Conservation (phyloP, 2,888 invertebrate species). For the Drosophila anceps region DNA sequence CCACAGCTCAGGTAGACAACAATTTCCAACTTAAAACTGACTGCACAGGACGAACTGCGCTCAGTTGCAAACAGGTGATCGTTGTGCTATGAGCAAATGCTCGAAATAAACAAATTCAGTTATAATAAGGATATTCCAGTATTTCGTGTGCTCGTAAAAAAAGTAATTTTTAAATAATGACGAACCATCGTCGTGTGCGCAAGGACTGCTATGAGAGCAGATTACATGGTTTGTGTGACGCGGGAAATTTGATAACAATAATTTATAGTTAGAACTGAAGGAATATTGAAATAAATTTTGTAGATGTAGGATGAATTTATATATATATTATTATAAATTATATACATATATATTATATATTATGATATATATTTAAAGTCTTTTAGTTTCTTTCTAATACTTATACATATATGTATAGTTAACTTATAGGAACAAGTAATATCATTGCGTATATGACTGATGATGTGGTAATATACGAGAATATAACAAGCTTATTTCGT, state of each 20-base stretch:
- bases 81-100: slow-evolving; percentile 64
- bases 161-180: slow-evolving; percentile 50
- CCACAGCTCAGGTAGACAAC: slow-evolving; percentile 34
- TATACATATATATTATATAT: too few species aligned
- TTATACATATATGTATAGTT: too few species aligned
- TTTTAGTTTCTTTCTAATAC: too few species aligned
- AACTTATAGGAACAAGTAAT: too few species aligned
- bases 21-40: slow-evolving; percentile 58
- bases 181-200: slow-evolving; percentile 77
- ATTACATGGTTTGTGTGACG: slow-evolving; percentile 65
- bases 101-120: neutral
- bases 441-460: too few species aligned
- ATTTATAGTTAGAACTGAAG: neutral
- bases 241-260: neutral
- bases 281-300: neutral
- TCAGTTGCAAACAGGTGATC: slow-evolving; percentile 83
- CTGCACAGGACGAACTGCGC: slow-evolving; percentile 29
- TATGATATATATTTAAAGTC: too few species aligned
- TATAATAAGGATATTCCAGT: neutral
- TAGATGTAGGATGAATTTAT: neutral
- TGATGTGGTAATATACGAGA: too few species aligned
- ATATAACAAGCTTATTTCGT: too few species aligned
- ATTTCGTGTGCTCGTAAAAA: neutral
- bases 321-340: too few species aligned
- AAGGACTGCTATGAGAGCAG: slow-evolving; percentile 72